phyloP scores from a whole-genome alignment of 2,888 invertebrate genomes.

The Lacanobia wlatinum region DNA sequence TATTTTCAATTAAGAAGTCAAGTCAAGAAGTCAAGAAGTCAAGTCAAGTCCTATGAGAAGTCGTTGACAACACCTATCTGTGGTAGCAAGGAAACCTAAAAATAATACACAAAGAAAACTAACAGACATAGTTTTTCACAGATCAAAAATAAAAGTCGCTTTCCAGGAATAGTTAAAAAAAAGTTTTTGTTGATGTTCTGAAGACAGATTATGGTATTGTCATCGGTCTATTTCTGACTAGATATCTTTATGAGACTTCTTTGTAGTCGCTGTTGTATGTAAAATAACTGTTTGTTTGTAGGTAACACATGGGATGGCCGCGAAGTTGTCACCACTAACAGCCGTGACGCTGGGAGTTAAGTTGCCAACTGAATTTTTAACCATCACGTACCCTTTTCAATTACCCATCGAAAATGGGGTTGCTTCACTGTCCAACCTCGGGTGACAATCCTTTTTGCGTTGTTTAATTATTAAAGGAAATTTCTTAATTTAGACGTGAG shows the following conservation, averaged over 20 bases:
- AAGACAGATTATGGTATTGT: too few species aligned
- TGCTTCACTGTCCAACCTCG: slow-evolving; percentile 87
- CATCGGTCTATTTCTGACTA: too few species aligned
- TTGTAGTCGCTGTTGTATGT: neutral
- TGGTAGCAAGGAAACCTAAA: too few species aligned
- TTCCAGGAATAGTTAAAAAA: too few species aligned
- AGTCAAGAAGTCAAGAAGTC: too few species aligned
- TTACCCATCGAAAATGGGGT: slow-evolving; percentile 88
- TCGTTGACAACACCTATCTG: too few species aligned
- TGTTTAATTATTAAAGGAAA: slow-evolving; percentile 88
- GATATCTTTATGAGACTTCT: neutral
- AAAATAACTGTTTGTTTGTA: neutral
- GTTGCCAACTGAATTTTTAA: slow-evolving; percentile 88
- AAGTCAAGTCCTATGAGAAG: too few species aligned
- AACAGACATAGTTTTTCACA: too few species aligned
- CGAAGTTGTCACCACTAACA: slow-evolving; percentile 60
- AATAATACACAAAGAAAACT: too few species aligned
- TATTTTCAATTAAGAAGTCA: too few species aligned
- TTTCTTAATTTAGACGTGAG: slow-evolving; percentile 88
- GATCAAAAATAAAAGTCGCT: too few species aligned
- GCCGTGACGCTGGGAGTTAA: slow-evolving; percentile 78
- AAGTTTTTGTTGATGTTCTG: too few species aligned
- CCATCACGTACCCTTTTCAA: slow-evolving; percentile 88
- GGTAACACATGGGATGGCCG: slow-evolving; percentile 29
- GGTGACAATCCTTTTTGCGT: slow-evolving; percentile 90